Base-by-base conservation (phyloP, 2,113 vertebrate genomes). In the Picathartes gymnocephalus region DNA sequence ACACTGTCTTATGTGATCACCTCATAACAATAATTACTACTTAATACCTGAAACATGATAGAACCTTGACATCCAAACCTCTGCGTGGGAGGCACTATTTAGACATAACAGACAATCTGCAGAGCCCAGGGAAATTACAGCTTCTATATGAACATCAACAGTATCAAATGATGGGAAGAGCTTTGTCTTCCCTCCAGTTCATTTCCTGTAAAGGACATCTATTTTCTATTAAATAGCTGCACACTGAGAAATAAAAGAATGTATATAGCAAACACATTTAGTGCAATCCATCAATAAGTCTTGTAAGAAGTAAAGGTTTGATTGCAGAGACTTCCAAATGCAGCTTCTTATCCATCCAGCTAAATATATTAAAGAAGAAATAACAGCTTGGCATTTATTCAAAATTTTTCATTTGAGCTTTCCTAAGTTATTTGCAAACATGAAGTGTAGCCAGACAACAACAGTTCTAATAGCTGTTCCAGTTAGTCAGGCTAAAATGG, bases 381-480 rank as follows among this genome's bases (percentile, higher is more conserved):
- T 88, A 93, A 53, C 40, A 88, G 72, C 58, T 68, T 90, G 87
- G 85, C 86, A 90, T 81, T 78, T 19, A 93, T 48, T 86, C 86
- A 94, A 1, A 74, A 39, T 33, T 78, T 60, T 78, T 96, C 86
- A 84, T 51, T 90, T 58, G 65, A 92, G 88, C 86, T 76, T 88
- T 78, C 85, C n/a, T 22, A 78, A 90, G 72, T 83, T 96, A 90
- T 94, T 65, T 95, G 95, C 92, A 96, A 96, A 95, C 90, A 93
- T 56, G 31, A 96, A 85, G 82, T 68, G 56, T 18, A 93, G 80
- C 37, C 90, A 86, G 91, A 94, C 90, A 90, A 90, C 85, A 90
- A 70, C 7, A 74, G 73, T 72, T 88, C 86, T 72, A 92, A 94
- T 28, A 86, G 72, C 76, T 64, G 22, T 65, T 86, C 85, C 95